Conservation (phyloP, 2,113 vertebrate genomes). For the Tichodroma muraria region DNA sequence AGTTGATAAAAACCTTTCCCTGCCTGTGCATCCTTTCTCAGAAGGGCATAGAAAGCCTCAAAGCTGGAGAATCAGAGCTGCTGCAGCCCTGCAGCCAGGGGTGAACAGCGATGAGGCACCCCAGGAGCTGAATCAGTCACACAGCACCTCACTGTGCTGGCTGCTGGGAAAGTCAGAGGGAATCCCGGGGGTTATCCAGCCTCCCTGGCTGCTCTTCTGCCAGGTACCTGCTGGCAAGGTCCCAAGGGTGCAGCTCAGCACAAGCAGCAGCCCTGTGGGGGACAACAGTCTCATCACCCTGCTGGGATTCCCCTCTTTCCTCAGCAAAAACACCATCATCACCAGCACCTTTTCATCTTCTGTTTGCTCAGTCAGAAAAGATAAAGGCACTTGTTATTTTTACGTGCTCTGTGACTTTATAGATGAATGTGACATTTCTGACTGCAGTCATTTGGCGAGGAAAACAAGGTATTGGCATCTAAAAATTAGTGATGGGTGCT, state of each 20-base stretch:
- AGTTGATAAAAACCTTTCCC: neutral
- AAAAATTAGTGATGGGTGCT: neutral
- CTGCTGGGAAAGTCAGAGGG: neutral
- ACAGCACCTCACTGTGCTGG: neutral
- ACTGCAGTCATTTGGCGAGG: neutral
- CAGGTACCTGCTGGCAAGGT: fast-evolving
- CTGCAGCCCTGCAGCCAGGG: fast-evolving
- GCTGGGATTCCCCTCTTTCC: neutral
- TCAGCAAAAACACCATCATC: fast-evolving
- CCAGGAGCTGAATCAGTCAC: neutral
- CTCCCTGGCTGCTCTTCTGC: neutral
- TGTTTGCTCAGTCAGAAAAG: neutral
- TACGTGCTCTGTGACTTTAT: neutral
- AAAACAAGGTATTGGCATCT: neutral
- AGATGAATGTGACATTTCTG: neutral
- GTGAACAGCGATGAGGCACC: fast-evolving
- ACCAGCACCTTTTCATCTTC: neutral
- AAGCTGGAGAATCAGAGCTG: neutral
- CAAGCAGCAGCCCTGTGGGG: fast-evolving
- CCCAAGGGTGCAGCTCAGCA: neutral
- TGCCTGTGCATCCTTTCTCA: neutral
- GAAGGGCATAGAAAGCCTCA: neutral
- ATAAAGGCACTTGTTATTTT: neutral
- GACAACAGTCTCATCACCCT: fast-evolving
- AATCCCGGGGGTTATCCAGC: neutral